phyloP scores from a whole-genome alignment of 2,113 vertebrate species.

The Ailuropoda melanoleuca region DNA sequence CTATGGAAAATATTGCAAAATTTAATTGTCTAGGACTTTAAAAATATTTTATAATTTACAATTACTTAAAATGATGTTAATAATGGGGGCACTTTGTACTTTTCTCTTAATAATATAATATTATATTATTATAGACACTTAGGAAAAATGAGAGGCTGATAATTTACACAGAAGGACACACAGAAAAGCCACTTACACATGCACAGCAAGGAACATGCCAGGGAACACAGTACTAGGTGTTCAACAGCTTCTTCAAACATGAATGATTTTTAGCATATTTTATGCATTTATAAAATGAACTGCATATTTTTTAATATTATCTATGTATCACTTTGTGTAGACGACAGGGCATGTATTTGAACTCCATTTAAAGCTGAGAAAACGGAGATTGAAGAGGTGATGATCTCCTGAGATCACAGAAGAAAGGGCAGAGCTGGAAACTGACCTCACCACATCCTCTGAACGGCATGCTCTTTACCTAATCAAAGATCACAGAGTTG shows the following conservation, averaged over 20 bases:
- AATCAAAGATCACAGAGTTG: background rate
- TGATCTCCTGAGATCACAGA: background rate
- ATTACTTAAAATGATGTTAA: conserved; percentile 23
- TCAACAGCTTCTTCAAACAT: background rate
- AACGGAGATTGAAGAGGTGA: background rate
- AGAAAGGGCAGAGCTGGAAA: background rate
- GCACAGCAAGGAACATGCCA: background rate
- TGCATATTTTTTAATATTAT: background rate
- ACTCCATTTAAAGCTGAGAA: background rate
- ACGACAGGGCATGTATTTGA: background rate
- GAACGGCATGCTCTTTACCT: background rate
- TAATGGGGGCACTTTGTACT: background rate
- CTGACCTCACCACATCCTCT: background rate
- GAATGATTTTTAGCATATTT: background rate
- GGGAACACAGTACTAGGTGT: background rate
- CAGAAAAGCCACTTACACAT: background rate
- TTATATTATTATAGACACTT: background rate
- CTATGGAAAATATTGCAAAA: background rate
- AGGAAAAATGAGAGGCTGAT: background rate
- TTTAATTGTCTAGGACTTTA: background rate
- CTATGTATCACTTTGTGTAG: background rate
- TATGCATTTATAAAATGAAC: background rate
- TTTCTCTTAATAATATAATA: conserved; percentile 21
- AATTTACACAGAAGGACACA: background rate
- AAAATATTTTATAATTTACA: conserved; percentile 37